Conservation (phyloP, 2,113 vertebrate species). For the Microcebus tavaratra region DNA sequence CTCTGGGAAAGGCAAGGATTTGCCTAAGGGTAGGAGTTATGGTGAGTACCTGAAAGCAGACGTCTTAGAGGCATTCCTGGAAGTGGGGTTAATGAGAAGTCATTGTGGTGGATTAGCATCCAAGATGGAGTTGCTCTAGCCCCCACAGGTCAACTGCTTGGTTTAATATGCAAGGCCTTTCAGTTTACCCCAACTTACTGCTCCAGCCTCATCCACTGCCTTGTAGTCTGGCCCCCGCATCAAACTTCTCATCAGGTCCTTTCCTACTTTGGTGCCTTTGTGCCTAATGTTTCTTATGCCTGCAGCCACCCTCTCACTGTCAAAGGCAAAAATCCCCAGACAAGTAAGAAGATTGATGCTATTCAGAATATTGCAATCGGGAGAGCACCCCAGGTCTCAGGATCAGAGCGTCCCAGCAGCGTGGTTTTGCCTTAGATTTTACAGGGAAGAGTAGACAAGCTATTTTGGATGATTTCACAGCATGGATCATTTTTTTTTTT, state of each 20-base stretch:
- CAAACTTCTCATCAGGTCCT: not conserved
- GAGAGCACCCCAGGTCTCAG: not conserved
- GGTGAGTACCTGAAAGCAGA: no score
- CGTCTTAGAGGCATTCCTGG: no score
- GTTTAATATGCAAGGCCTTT: not conserved
- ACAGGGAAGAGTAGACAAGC: not conserved
- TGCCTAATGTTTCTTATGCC: not conserved
- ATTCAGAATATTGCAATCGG: not conserved
- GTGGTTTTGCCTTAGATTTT: not conserved
- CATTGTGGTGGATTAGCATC: no score
- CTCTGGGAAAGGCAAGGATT: no score
- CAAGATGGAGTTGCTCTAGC: no score
- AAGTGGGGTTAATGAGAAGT: no score
- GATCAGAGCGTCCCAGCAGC: not conserved
- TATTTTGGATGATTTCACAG: not conserved
- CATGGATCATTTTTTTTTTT: not conserved
- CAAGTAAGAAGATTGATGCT: not conserved
- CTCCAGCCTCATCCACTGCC: not conserved
- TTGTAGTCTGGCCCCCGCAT: not conserved
- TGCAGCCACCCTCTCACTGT: not conserved
- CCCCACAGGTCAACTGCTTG: not conserved
- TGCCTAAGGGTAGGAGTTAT: no score
- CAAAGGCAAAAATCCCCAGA: not conserved
- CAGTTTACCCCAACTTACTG: no score
- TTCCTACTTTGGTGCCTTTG: not conserved